Evolutionary conservation across 2,888 invertebrate species (phyloP).

Genomic region (Thumatha senex): DNA sequence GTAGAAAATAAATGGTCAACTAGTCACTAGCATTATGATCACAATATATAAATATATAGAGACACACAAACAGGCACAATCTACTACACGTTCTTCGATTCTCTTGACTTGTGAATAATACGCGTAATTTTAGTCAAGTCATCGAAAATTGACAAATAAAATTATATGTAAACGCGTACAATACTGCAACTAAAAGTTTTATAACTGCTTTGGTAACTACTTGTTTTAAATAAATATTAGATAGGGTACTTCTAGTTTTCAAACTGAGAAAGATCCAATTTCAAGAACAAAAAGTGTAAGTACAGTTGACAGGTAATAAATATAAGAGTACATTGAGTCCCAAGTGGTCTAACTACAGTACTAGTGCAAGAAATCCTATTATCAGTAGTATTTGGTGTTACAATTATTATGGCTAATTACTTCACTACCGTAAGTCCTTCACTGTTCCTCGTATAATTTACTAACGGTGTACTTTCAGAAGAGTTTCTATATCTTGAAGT

Average conservation of each 20-base stretch:
- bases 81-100: no score
- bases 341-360: conserved; percentile 45
- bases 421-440: conserved; percentile 35
- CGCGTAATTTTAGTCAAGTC: no score
- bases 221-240: background rate
- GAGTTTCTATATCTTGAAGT: no score
- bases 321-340: conserved; percentile 43
- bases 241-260: background rate
- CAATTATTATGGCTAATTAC: conserved; percentile 46
- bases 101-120: no score
- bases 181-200: background rate
- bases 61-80: no score
- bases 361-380: conserved; percentile 40
- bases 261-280: no score
- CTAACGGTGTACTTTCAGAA: background rate
- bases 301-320: conserved; percentile 7
- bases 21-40: background rate
- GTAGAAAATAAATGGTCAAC: conserved; percentile 7
- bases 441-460: conserved; percentile 13
- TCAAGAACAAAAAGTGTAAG: no score
- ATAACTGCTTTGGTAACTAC: background rate
- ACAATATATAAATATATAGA: background rate
- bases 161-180: no score
- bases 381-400: conserved; percentile 52
- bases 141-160: no score